Evolutionary conservation across 2,113 vertebrate genomes (phyloP), one percentile per base, ranked within the genome.

Genomic region (Prionailurus viverrinus): DNA sequence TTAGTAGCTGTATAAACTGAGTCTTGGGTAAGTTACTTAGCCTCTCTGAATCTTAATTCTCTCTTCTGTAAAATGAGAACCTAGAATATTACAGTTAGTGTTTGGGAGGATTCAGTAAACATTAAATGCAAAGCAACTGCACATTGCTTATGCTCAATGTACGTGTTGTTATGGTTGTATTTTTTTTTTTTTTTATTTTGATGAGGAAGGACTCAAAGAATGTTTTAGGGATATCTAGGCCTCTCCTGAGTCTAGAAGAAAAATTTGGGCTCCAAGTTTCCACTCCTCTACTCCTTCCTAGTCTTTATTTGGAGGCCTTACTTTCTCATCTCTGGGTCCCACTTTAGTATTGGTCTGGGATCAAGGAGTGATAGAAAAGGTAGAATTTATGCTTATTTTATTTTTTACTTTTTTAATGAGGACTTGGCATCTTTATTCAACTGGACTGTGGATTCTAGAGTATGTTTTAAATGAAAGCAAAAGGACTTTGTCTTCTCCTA

Each of bases 371-470:
- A 69, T 88, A 33, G 53, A 65, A 95, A 94, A 88, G 53, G 45
- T 29, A 95, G 58, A 65, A 66, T 82, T 90, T 86, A 61, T 94
- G 14, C 51, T 89, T 85, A 27, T 71, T 92, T 97, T 3, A 65
- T 85, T 29, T 76, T 73, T 89, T 93, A 8, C 12, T 81, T 71
- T 83, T 89, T 53, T 36, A 31, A 19, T 92, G 51, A 94, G 45
- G 58, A 68, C 10, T 11, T 45, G 5, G 3, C n/a, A 39, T 93
- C 55, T 94, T 51, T 91, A 41, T 93, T 11, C 73, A 73, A 27
- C 25, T 31, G 31, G 45, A 88, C 79, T 4, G 19, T 61, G 39
- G 19, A 89, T 94, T 39, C 45, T 92, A 73, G 69, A 80, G 36
- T 76, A 74, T 68, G 39, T 36, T 88, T 95, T 66, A 92, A 73